These are phyloP conservation scores for Rutilus rutilus DNA, from an alignment of 2,113 vertebrate genomes.

Conservation along the genomic window DNA sequence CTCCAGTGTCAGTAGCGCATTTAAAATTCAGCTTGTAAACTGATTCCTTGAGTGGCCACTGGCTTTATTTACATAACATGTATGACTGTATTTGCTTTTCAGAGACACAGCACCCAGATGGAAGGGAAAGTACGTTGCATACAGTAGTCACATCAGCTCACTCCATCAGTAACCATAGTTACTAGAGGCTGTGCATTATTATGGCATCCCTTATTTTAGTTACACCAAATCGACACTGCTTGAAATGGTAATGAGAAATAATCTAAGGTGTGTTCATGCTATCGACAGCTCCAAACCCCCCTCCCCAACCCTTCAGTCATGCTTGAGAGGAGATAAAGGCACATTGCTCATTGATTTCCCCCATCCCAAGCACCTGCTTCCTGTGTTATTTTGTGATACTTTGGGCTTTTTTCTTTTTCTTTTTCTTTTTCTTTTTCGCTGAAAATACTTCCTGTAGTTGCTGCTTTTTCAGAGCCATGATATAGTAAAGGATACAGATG, in stretches of 20 bases:
- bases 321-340: slow-evolving; percentile 39
- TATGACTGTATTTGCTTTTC: slow-evolving; percentile 80
- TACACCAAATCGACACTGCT: neutral
- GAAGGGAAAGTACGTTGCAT: slow-evolving; percentile 79
- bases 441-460: slow-evolving; percentile 6
- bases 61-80: slow-evolving; percentile 64
- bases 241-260: slow-evolving; percentile 17
- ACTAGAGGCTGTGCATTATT: slow-evolving; percentile 42
- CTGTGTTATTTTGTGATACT: slow-evolving; percentile 35
- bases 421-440: slow-evolving; percentile 5
- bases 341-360: slow-evolving; percentile 35
- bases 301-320: slow-evolving; percentile 35
- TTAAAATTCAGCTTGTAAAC: slow-evolving; percentile 45
- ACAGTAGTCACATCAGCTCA: slow-evolving; percentile 67
- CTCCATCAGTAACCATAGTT: slow-evolving; percentile 51
- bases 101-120: slow-evolving; percentile 80
- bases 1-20: slow-evolving; percentile 57
- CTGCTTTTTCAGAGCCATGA: neutral
- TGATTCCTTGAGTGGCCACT: slow-evolving; percentile 57
- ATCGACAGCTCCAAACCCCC: slow-evolving; percentile 20
- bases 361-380: slow-evolving; percentile 39
- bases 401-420: neutral
- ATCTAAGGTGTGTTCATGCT: slow-evolving; percentile 36
- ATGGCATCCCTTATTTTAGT: slow-evolving; percentile 43
- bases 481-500: slow-evolving; percentile 2